Percentiles rank a stretch among this genome's conserved stretches.
These are phyloP conservation scores for Macrobrachium nipponense DNA, from an alignment of 1,140 invertebrate species.

Conservation along the genomic window DNA sequence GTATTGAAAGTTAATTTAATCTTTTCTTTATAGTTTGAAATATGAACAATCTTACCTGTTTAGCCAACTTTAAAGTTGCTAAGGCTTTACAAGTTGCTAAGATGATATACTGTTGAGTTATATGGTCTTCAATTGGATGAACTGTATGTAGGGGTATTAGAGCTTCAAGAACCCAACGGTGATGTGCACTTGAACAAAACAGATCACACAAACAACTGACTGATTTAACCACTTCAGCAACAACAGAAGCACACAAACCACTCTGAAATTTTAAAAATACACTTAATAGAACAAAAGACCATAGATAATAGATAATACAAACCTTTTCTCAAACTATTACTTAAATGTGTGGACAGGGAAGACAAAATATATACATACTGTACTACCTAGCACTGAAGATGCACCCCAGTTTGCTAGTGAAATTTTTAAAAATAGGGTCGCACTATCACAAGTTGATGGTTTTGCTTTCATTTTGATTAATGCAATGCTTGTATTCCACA, in stretches of 20 bases:
- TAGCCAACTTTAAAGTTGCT: constrained; percentile 74
- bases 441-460: too few species aligned
- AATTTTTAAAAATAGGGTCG: too few species aligned
- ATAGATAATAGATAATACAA: not conserved
- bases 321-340: not conserved
- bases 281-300: not conserved
- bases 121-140: constrained; percentile 78
- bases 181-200: constrained; percentile 78
- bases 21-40: not conserved
- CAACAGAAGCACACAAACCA: constrained; percentile 72
- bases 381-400: too few species aligned
- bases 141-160: constrained; percentile 76
- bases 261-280: constrained; percentile 44
- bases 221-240: constrained; percentile 78
- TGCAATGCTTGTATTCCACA: too few species aligned
- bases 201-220: constrained; percentile 79
- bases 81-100: constrained; percentile 79
- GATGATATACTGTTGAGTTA: constrained; percentile 78
- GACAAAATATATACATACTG: too few species aligned
- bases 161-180: constrained; percentile 79
- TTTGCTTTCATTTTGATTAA: too few species aligned
- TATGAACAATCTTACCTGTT: constrained; percentile 67
- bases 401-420: too few species aligned
- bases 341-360: too few species aligned
- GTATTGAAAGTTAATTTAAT: too few species aligned